Evolutionary conservation across 1,140 invertebrate species (phyloP), one percentile per base, ranked within the genome.

Genomic region (Atta texana): DNA sequence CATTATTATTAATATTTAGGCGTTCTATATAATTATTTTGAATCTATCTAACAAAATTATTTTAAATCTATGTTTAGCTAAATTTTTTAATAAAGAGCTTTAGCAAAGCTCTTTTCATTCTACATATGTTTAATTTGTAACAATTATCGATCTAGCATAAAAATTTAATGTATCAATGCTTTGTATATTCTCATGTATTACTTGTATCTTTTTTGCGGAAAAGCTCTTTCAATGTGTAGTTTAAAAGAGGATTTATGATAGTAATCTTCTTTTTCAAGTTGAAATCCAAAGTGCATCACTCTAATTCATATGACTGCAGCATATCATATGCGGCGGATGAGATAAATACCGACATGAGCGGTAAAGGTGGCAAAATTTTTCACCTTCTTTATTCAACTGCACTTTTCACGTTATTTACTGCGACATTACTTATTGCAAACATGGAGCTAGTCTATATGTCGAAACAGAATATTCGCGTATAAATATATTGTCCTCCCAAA

Each of bases 181-280:
- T 6, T 14, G n/a, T 39, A 44, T 18, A 28, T 24, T 61, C 24
- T 31, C 7, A 8, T 4, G 7, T 18, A 12, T 63, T 39, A 8
- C n/a, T 51, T 44, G n/a, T 75, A 49, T 49, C 24, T 24, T 5
- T 61, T 66, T 57, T 28, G 12, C 1, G 55, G 14, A 3, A 61
- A 63, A 81, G 31, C 57, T 49, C 53, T 63, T 51, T 31, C 39
- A 57, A 24, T 18, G 3, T 39, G 16, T 39, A 71, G 14, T 34
- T 71, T 31, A 31, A 21, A 61, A 31, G 44, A 49, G 14, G 24
- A 74, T 84, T 84, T 61, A 84, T 61, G 69, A 61, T n/a, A 21
- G 55, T 84, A 51, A 75, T 84, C 66, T 55, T n/a, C 66, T 51
- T 75, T 51, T 61, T 51, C 51, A 14, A 34, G 31, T 55, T 24